These are phyloP conservation scores for Stigmatopora argus DNA, from an alignment of 2,113 vertebrate species.

Conservation along the genomic window DNA sequence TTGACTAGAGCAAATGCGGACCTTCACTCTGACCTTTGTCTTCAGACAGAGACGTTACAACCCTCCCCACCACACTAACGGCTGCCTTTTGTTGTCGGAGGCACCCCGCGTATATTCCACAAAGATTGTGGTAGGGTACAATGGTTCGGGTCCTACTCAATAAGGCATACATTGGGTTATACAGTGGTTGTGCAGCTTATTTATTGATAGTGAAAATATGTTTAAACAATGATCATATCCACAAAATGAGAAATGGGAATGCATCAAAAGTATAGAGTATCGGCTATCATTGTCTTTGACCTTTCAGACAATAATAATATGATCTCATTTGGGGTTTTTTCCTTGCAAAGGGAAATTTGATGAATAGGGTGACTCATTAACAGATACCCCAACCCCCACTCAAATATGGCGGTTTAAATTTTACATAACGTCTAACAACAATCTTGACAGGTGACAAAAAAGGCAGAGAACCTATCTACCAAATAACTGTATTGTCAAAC, in stretches of 20 bases:
- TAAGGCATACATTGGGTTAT: neutral
- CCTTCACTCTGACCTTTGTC: constrained; percentile 42
- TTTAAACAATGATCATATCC: neutral
- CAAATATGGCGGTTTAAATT: constrained; percentile 41
- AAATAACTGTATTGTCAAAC: too few species aligned
- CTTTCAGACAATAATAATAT: constrained; percentile 38
- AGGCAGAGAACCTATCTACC: too few species aligned
- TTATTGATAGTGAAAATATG: neutral
- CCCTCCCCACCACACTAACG: constrained; percentile 6
- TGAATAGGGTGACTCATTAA: constrained; percentile 20
- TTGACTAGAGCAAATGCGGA: constrained; percentile 40
- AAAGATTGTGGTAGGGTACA: neutral
- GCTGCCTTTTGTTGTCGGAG: constrained; percentile 23
- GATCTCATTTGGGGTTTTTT: constrained; percentile 7
- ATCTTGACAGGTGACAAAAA: too few species aligned
- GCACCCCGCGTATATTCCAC: constrained; percentile 13
- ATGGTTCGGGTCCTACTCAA: neutral
- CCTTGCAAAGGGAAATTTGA: neutral
- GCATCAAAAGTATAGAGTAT: neutral
- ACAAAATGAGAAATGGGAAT: neutral
- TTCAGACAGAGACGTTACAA: constrained; percentile 34
- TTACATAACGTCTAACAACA: constrained; percentile 4
- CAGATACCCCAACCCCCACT: constrained; percentile 30
- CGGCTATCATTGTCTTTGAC: neutral
- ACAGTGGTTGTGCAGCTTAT: neutral